phyloP scores from a whole-genome alignment of 2,888 invertebrate genomes.

The Taenaris catops region DNA sequence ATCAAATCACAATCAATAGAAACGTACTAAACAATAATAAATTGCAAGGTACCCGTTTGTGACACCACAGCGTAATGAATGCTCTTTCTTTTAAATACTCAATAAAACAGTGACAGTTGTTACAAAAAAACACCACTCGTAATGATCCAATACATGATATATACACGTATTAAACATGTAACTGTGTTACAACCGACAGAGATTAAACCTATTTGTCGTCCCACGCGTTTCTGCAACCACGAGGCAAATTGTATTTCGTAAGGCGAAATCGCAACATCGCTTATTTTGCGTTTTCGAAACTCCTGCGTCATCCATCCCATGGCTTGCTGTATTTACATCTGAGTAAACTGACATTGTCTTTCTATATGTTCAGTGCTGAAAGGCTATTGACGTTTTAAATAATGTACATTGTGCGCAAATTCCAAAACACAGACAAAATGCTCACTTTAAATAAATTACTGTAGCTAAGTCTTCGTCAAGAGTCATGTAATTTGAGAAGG shows the following conservation, averaged over 20 bases:
- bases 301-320: slow-evolving; percentile 69
- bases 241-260: slow-evolving; percentile 68
- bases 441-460: too few species aligned
- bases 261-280: slow-evolving; percentile 73
- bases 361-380: slow-evolving; percentile 3
- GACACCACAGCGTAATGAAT: too few species aligned
- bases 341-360: slow-evolving; percentile 19
- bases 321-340: slow-evolving; percentile 45
- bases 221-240: slow-evolving; percentile 73
- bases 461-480: too few species aligned
- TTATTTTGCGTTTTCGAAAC: slow-evolving; percentile 77
- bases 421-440: too few species aligned
- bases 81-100: too few species aligned
- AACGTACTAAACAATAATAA: too few species aligned
- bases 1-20: too few species aligned
- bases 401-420: too few species aligned
- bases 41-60: too few species aligned
- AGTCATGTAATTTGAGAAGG: too few species aligned
- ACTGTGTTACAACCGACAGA: slow-evolving; percentile 43
- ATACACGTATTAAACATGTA: slow-evolving; percentile 27
- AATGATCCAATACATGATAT: slow-evolving; percentile 9
- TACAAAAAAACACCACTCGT: background rate
- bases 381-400: background rate
- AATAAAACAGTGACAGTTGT: too few species aligned
- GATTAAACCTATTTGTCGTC: slow-evolving; percentile 72